phyloP scores from a whole-genome alignment of 1,140 invertebrate genomes.

The Brachystomella parvula region DNA sequence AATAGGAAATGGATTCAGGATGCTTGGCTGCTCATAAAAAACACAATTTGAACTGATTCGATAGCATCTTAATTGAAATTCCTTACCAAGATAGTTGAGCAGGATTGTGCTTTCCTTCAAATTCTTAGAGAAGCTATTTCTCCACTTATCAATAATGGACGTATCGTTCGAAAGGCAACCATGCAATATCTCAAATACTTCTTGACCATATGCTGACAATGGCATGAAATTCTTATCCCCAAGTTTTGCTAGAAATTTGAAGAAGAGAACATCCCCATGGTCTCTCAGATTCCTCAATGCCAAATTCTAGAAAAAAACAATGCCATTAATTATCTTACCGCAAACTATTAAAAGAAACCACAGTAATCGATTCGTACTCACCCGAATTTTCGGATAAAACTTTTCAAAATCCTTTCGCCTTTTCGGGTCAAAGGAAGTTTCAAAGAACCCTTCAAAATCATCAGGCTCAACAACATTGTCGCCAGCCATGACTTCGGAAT shows the following conservation, averaged over 20 bases:
- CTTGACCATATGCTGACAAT: constrained; percentile 19
- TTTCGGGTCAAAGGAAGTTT: constrained; percentile 33
- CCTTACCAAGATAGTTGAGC: constrained; percentile 31
- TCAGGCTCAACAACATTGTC: constrained; percentile 27
- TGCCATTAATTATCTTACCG: background rate
- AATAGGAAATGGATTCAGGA: constrained; percentile 18
- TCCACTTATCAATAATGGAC: constrained; percentile 22
- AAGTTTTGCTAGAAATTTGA: constrained; percentile 30
- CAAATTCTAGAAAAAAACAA: constrained; percentile 20
- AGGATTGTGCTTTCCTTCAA: constrained; percentile 28
- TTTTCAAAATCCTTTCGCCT: constrained; percentile 35
- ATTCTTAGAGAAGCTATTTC: constrained; percentile 20
- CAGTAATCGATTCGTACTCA: constrained; percentile 8
- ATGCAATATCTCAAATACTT: constrained; percentile 31
- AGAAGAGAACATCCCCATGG: constrained; percentile 27
- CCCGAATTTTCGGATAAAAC: constrained; percentile 35
- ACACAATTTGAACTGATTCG: background rate
- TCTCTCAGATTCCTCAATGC: constrained; percentile 23
- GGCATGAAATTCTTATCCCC: constrained; percentile 26
- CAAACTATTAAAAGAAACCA: background rate
- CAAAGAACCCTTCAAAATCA: constrained; percentile 37
- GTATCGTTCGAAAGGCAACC: constrained; percentile 26
- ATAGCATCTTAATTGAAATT: background rate
- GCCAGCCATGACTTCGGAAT: constrained; percentile 17
- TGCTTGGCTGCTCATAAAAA: constrained; percentile 27